Evolutionary conservation across 2,888 invertebrate species (phyloP).

Genomic region (Eupeodes luniger): DNA sequence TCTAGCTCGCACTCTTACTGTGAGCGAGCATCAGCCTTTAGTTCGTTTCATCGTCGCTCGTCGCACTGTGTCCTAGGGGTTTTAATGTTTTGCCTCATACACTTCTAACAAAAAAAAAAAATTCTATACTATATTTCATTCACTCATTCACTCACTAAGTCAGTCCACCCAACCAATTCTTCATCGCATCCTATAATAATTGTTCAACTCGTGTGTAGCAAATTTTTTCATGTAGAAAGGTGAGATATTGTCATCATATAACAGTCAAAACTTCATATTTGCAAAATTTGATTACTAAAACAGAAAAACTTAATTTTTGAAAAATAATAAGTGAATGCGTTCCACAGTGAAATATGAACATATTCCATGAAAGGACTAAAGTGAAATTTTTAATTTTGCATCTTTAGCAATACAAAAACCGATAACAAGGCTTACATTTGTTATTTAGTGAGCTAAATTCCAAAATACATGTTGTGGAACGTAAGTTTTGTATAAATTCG

Average conservation of each 20-base stretch:
- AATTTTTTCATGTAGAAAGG: conserved; percentile 21
- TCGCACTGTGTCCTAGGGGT: conserved; percentile 14
- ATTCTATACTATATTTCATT: background rate
- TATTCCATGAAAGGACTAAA: no score
- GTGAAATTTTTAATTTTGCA: no score
- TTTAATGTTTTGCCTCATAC: conserved; percentile 23
- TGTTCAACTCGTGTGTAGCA: conserved; percentile 50
- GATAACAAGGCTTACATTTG: no score
- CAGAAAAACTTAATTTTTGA: no score
- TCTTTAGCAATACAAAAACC: no score
- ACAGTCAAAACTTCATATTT: conserved; percentile 4
- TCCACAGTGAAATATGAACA: no score
- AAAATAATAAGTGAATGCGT: no score
- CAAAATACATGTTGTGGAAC: no score
- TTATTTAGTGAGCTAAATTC: no score
- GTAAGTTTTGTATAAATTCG: no score
- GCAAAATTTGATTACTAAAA: background rate
- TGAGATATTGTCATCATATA: conserved; percentile 6
- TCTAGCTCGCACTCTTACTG: conserved; percentile 18
- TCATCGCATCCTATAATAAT: conserved; percentile 65
- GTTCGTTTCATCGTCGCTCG: conserved; percentile 5
- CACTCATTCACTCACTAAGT: background rate
- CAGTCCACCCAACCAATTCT: conserved; percentile 31
- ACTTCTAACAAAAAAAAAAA: conserved; percentile 11
- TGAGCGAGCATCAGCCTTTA: conserved; percentile 26